Percentiles rank a stretch among this genome's conserved stretches.
These are phyloP conservation scores for Marasmarcha lunaedactyla DNA, from an alignment of 2,888 invertebrate species.

Conservation along the genomic window DNA sequence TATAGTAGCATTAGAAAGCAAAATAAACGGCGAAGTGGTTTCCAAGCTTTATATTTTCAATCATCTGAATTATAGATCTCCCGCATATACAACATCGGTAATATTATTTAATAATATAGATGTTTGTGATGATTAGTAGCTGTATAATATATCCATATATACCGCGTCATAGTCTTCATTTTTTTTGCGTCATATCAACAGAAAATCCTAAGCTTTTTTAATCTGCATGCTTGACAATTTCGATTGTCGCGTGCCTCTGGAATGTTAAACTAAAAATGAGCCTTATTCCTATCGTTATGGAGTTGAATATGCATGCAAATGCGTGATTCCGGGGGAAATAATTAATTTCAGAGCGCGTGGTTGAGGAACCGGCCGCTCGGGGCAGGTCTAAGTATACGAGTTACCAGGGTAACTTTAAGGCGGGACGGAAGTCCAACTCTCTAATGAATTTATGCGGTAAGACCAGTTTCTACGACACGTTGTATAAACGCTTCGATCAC, in stretches of 20 bases:
- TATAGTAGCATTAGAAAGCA: not conserved
- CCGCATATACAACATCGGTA: no score
- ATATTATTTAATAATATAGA: no score
- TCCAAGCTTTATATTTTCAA: no score
- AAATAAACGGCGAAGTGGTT: not conserved
- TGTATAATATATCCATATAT: no score
- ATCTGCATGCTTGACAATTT: no score
- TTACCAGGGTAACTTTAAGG: constrained; percentile 89
- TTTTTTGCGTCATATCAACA: no score
- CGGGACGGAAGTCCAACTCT: constrained; percentile 91
- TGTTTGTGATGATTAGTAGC: no score
- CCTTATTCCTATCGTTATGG: constrained; percentile 8
- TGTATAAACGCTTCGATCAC: constrained; percentile 41
- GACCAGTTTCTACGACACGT: constrained; percentile 59
- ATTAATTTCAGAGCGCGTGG: constrained; percentile 88
- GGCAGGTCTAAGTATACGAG: constrained; percentile 87
- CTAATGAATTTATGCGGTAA: constrained; percentile 97
- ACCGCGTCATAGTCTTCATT: no score
- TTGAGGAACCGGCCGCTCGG: constrained; percentile 82
- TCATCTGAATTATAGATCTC: no score
- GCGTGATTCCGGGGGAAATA: constrained; percentile 59
- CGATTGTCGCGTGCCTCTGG: no score
- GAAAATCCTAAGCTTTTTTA: no score
- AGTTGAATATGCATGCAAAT: constrained; percentile 34
- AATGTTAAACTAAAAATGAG: no score